phyloP scores from a whole-genome alignment of 2,113 vertebrate genomes.

The Myotis lucifugus region DNA sequence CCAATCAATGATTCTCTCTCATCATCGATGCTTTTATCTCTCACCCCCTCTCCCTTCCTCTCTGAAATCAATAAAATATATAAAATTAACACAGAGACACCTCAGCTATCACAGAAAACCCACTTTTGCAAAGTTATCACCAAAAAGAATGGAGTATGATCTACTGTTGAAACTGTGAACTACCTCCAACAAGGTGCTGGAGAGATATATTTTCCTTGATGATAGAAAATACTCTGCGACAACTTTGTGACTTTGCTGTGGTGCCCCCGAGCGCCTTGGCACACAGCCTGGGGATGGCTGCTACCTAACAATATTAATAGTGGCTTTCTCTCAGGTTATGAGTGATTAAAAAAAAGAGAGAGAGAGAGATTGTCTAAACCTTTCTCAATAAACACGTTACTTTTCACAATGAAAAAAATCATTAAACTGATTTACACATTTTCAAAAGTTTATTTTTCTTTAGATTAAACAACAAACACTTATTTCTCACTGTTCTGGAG shows the following conservation, averaged over 20 bases:
- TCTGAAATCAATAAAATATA: too few species aligned
- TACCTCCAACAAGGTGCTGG: neutral
- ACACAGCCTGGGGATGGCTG: neutral
- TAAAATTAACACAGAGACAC: too few species aligned
- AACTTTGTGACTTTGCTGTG: neutral
- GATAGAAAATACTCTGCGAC: neutral
- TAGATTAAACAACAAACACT: slow-evolving; percentile 4
- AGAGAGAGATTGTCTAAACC: neutral
- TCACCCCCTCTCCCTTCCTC: too few species aligned
- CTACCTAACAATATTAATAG: neutral
- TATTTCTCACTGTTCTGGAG: neutral
- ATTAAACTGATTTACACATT: neutral
- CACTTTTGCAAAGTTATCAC: neutral
- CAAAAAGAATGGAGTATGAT: neutral
- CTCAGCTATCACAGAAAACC: neutral
- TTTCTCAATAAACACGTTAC: slow-evolving; percentile 51
- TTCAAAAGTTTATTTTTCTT: slow-evolving; percentile 2
- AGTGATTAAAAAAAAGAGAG: neutral
- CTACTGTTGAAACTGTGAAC: neutral
- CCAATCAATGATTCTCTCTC: too few species aligned
- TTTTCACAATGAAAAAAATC: slow-evolving; percentile 44
- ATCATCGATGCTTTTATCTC: too few species aligned
- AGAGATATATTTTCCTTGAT: neutral
- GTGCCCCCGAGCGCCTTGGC: neutral
- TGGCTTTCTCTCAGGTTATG: neutral